Conservation (phyloP, 2,797 vertebrate genomes). For the Gymnothorax javanicus region DNA sequence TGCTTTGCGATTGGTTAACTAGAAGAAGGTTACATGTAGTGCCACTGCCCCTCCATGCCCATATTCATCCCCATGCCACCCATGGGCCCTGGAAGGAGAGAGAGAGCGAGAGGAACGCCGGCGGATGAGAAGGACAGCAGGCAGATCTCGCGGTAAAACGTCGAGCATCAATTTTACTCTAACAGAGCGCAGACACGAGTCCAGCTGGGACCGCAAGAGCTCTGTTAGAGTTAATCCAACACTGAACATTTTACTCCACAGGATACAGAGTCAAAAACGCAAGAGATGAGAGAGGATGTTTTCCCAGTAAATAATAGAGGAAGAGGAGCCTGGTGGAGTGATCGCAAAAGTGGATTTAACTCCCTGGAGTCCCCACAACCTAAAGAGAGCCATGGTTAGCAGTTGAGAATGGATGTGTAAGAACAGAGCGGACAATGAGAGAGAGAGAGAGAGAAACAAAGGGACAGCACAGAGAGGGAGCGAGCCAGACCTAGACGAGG, state of each 20-base stretch:
- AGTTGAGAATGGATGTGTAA: background rate
- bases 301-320: constrained; percentile 10
- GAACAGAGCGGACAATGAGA: background rate
- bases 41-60: constrained; percentile 99
- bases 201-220: too few species aligned
- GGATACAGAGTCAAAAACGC: constrained; percentile 59
- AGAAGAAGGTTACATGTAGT: constrained; percentile 99
- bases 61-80: constrained; percentile 99
- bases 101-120: constrained; percentile 80
- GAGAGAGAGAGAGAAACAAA: background rate
- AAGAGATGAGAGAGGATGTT: constrained; percentile 46
- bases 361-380: background rate
- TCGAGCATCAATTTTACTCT: too few species aligned
- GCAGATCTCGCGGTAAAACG: constrained; percentile 53
- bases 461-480: constrained; percentile 31
- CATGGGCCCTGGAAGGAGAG: constrained; percentile 90
- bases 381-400: constrained; percentile 11
- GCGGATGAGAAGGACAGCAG: constrained; percentile 78
- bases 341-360: background rate
- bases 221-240: too few species aligned
- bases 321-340: background rate
- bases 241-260: constrained; percentile 11
- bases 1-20: constrained; percentile 94
- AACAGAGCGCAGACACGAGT: too few species aligned
- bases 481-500: constrained; percentile 70